Base-by-base conservation (phyloP, 2,888 invertebrate species). In the Drosophila sordidula region DNA sequence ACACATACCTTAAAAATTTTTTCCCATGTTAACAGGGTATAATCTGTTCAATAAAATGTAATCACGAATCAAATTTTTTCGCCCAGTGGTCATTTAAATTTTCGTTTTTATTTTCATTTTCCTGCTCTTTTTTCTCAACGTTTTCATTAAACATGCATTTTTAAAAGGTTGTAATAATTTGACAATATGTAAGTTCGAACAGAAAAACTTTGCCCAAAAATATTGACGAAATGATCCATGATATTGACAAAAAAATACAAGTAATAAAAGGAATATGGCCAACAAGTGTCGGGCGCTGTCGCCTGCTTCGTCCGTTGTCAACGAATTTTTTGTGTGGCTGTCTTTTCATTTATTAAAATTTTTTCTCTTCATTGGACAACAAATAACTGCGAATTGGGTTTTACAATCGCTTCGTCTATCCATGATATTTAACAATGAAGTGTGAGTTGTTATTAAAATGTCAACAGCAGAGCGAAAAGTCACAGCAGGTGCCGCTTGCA, bases 81-180 rank as follows among this genome's bases (percentile, higher is more conserved):
- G 18, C 4, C 44, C 58, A 52, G 6, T 25, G 58, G 66, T 58
- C 55, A 57, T 64, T 76, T 57, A 57, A 50, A 46, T 32, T 32
- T 25, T 6, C 11, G 32, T 59, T 69, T 16, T 16, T n/a, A 38
- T 34, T 58, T 32, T 9, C 11, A 32, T 36, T 16, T 39, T 29
- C 42, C 25, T 22, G 47, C 18, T 42, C 6, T 2, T 2, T 36
- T 42, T 70, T 47, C 38, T 25, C 2, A 25, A 8, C 54, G 29
- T 39, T 58, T 59, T 50, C 46, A 61, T 78, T 66, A 58, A 64
- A 49, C 29, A 64, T 74, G 34, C 22, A 64, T 64, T 61, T 77
- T 78, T 70, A 64, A 74, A 77, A 67, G 59, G 62, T 56, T 68
- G 66, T 66, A 63, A 73, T 77, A 73, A 70, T 64, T 64, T 78